Base-by-base conservation (phyloP, 2,888 invertebrate genomes). In the Argyresthia goedartella region DNA sequence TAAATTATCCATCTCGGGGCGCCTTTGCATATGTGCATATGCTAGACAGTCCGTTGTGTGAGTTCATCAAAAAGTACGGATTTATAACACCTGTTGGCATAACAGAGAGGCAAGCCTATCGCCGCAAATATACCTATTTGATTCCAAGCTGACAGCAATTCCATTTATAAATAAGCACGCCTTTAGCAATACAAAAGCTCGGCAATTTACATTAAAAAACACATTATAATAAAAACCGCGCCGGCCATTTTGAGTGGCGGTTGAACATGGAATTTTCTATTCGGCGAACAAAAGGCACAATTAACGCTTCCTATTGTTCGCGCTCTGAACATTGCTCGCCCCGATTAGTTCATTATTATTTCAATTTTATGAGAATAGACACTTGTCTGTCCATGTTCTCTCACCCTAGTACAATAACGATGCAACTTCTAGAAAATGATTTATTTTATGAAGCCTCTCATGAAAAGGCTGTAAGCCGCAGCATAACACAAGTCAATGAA, bases 201-300 rank as follows among this genome's bases (percentile, higher is more conserved):
- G 59, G 73, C 78, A 79, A 82, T 81, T 77, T 79, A 78, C 78
- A 80, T 78, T 73, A 73, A 80, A 67, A 81, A 56, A 59, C 66
- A 75, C 69, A 71, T 74, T 80, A 79, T 79, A 76, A 79, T 63
- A 73, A 67, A 71, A 77, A 75, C 25, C 69, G 67, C 34, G 67
- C 25, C 49, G 50, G 67, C 66, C 70, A 71, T 76, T 77, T 70
- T 71, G 67, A 62, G 64, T 67, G 71, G 64, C 71, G 69, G 69
- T 74, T 65, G 69, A 69, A 81, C 81, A 81, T 81, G 77, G 76
- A 80, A 81, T 82, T 81, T 81, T 82, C 84, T 84, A 82, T 82
- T 77, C 72, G 72, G 62, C 68, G 76, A 72, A 84, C 85, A 85
- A 85, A 84, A 74, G 81, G 79, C 73, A 67, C 76, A 74, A 85